phyloP scores from a whole-genome alignment of 2,797 vertebrate genomes.

The Pteronotus mesoamericanus region DNA sequence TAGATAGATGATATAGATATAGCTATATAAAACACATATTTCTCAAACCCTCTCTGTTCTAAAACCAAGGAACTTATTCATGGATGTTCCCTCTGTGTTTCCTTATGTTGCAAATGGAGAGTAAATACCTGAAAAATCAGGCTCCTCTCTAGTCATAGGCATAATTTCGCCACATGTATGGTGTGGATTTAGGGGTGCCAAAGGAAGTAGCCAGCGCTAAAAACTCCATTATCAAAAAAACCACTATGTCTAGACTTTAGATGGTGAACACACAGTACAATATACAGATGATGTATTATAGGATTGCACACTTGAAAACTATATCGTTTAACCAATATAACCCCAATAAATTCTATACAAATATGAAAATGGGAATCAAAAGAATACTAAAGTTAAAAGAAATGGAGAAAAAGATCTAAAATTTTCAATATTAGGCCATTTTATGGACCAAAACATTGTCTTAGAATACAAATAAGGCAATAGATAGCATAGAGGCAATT shows the following conservation, averaged over 20 bases:
- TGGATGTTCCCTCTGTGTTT: neutral
- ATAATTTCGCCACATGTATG: neutral
- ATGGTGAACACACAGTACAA: neutral
- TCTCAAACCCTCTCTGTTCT: neutral
- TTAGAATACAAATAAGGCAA: neutral
- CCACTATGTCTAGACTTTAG: neutral
- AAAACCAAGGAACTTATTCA: neutral
- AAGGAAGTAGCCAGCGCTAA: neutral
- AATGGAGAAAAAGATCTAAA: neutral
- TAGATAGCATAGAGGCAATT: neutral
- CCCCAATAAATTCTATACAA: neutral
- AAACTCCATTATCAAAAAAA: neutral
- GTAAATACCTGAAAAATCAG: neutral
- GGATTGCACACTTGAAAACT: no score
- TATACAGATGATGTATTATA: neutral
- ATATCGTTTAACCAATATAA: no score
- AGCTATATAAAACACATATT: neutral
- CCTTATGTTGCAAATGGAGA: neutral
- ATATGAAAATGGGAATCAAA: neutral
- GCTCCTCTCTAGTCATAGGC: neutral
- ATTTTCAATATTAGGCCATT: neutral
- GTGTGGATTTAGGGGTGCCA: neutral
- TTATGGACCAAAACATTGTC: neutral
- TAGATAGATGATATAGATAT: no score
- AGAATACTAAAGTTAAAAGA: neutral